Evolutionary conservation across 2,113 vertebrate genomes (phyloP), one percentile per base, ranked within the genome.

Genomic region (Nasalis larvatus): DNA sequence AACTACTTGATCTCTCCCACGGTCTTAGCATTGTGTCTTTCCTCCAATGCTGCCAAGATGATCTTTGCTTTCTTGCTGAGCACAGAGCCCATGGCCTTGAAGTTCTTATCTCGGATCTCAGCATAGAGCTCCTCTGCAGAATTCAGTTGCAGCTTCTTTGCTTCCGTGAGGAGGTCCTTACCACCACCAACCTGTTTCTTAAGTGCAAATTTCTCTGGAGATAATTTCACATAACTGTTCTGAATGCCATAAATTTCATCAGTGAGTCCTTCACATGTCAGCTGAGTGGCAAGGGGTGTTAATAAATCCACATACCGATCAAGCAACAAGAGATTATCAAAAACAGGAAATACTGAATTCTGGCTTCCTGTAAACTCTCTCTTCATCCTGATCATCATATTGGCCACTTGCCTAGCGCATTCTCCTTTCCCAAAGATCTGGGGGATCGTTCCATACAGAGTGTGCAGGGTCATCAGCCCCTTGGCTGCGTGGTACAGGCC

Each of bases 361-460:
- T 99, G 99, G 98, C 99, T 99, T 63, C 99, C 99, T 0, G 99
- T 99, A 95, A 99, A 99, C 98, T 99, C 99, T 0, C 99, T 99
- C 98, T 99, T 99, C 99, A 99, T 99, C 97, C 99, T 99, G 98
- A 99, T 98, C 99, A 99, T 99, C 99, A 99, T 99, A 93, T 99
- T 99, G 93, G 99, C 99, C 89, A 99, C 99, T 11, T 99, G 99
- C 99, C 99, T 98, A 45, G 99, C 99, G 91, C 99, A 99, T 4
- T 99, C 99, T 21, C 99, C 99, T 98, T 99, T 99, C 63, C 99
- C 99, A 88, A 99, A 99, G 91, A 99, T 99, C 98, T 99, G 99
- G 0, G 99, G 99, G 97, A 99, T 99, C 8, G 99, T 99, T 88
- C 99, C 99, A 0, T 99, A 99, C 68, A 99, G 99, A 0, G 99